These are phyloP conservation scores for Salvelinus sp. DNA, from an alignment of 2,113 vertebrate species.

Conservation along the genomic window DNA sequence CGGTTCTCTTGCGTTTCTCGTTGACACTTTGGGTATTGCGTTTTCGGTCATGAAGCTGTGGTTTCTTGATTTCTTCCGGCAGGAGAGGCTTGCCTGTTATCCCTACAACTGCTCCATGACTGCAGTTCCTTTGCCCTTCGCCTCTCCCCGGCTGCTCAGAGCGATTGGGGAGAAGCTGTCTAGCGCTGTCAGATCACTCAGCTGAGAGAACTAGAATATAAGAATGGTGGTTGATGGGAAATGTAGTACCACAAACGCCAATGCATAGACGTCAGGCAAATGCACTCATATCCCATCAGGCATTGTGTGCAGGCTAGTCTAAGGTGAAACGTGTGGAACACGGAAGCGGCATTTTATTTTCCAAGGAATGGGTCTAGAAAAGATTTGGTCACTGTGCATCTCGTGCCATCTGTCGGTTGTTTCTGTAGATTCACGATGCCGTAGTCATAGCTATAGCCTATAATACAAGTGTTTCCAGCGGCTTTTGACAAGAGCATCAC, in stretches of 20 bases:
- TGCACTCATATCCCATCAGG: slow-evolving; percentile 37
- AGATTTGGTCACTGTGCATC: too few species aligned
- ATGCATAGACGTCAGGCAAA: too few species aligned
- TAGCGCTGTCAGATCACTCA: slow-evolving; percentile 27
- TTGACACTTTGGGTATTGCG: slow-evolving; percentile 23
- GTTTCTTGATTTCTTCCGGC: slow-evolving; percentile 27
- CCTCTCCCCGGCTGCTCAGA: slow-evolving; percentile 58
- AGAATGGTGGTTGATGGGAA: slow-evolving; percentile 33
- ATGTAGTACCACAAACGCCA: slow-evolving; percentile 29
- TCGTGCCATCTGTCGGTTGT: too few species aligned
- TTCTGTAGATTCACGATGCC: too few species aligned
- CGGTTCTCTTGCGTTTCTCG: slow-evolving; percentile 49
- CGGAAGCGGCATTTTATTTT: too few species aligned
- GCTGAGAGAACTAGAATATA: slow-evolving; percentile 11
- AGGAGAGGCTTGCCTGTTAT: slow-evolving; percentile 39
- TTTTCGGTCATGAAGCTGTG: slow-evolving; percentile 62
- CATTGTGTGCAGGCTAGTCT: too few species aligned
- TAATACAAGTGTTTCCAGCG: too few species aligned
- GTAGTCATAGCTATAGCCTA: too few species aligned
- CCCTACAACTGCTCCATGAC: slow-evolving; percentile 55
- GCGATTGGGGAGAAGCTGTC: slow-evolving; percentile 22
- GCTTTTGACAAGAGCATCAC: too few species aligned
- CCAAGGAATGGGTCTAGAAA: too few species aligned
- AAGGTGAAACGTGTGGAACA: too few species aligned
- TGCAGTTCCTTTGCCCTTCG: slow-evolving; percentile 19